These are phyloP conservation scores for Coelinius sp. DNA, from an alignment of 2,888 invertebrate species.

Conservation along the genomic window DNA sequence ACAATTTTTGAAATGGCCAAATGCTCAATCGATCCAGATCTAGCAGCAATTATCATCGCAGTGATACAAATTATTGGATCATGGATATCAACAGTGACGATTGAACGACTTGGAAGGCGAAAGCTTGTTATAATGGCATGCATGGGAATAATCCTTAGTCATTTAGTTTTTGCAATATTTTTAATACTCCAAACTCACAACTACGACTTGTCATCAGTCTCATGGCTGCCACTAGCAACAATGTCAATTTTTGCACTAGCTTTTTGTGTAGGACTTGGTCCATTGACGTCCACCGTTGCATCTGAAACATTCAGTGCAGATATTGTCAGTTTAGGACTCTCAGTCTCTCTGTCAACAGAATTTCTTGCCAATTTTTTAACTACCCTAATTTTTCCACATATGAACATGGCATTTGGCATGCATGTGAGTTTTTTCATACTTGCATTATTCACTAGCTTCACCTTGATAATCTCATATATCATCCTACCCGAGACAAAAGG, in stretches of 20 bases:
- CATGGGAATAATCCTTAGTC: constrained; percentile 61
- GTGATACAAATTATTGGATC: constrained; percentile 73
- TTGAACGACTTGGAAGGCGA: constrained; percentile 77
- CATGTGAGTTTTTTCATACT: constrained; percentile 64
- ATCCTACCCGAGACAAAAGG: constrained; percentile 66
- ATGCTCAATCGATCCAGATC: constrained; percentile 71
- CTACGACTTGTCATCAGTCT: constrained; percentile 62
- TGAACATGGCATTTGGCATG: constrained; percentile 56
- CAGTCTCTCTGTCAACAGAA: constrained; percentile 51
- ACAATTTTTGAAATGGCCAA: constrained; percentile 73
- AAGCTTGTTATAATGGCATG: constrained; percentile 71
- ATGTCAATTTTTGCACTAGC: constrained; percentile 73
- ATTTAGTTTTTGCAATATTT: constrained; percentile 62
- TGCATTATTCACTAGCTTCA: constrained; percentile 51
- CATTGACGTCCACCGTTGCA: constrained; percentile 72
- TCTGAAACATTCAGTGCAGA: constrained; percentile 72
- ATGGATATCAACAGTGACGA: constrained; percentile 69
- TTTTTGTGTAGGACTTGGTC: constrained; percentile 73
- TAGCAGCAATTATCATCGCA: constrained; percentile 76
- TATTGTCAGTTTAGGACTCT: constrained; percentile 54
- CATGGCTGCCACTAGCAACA: constrained; percentile 73
- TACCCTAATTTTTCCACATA: constrained; percentile 57
- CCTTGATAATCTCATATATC: constrained; percentile 54
- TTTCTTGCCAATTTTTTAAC: constrained; percentile 60
- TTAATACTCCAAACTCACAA: background rate